phyloP scores from a whole-genome alignment of 2,113 vertebrate genomes.

The Megaleporinus macrocephalus region DNA sequence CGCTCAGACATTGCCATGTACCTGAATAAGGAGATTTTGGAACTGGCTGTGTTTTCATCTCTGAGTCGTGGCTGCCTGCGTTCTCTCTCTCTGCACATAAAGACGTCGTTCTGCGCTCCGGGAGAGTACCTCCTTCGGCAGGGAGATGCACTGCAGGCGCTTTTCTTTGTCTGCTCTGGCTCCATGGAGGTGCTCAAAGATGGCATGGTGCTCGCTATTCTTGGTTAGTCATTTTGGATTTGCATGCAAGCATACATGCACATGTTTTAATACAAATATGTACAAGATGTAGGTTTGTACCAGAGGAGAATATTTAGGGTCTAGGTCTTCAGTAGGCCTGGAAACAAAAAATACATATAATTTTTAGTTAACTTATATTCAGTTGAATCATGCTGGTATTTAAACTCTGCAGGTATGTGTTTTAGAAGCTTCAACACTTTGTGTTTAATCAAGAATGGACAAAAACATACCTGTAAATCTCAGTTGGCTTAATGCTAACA shows the following conservation, averaged over 20 bases:
- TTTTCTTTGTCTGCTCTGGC: slow-evolving; percentile 98
- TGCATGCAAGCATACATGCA: not conserved
- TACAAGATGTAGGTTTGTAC: too few relatives aligned
- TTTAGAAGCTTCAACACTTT: too few relatives aligned
- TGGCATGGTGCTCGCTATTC: slow-evolving; percentile 94
- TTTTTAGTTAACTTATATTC: too few relatives aligned
- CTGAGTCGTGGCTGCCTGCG: slow-evolving; percentile 96
- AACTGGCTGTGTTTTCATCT: slow-evolving; percentile 92
- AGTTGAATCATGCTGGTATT: too few relatives aligned
- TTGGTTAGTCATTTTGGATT: slow-evolving; percentile 76
- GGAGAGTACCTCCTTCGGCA: slow-evolving; percentile 96
- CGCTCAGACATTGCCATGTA: slow-evolving; percentile 98
- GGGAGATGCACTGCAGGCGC: slow-evolving; percentile 96
- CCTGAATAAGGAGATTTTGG: slow-evolving; percentile 98
- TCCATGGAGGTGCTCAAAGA: slow-evolving; percentile 99
- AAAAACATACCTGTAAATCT: too few relatives aligned
- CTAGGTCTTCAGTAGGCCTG: too few relatives aligned
- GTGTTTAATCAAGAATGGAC: too few relatives aligned
- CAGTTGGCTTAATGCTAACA: too few relatives aligned
- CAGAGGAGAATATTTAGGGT: too few relatives aligned
- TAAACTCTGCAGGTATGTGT: too few relatives aligned
- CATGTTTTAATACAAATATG: not conserved
- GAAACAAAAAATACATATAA: too few relatives aligned
- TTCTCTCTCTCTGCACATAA: slow-evolving; percentile 96
- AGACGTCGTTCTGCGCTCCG: slow-evolving; percentile 96